A percentile compares a stretch with the other conserved stretches of the same genome.
phyloP scores from a whole-genome alignment of 2,797 vertebrate genomes.

The Centropyge bicolor region DNA sequence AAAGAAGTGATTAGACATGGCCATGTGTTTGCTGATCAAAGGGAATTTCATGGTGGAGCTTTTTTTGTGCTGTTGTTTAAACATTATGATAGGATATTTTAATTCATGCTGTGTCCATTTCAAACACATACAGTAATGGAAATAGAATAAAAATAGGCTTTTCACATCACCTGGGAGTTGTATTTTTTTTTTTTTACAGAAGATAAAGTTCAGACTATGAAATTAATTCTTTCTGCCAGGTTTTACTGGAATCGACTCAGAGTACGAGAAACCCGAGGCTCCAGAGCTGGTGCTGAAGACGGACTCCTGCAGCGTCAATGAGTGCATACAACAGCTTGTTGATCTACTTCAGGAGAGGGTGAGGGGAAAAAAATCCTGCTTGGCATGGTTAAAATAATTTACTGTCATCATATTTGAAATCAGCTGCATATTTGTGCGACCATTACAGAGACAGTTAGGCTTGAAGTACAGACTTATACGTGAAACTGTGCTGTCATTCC shows the following conservation, averaged over 20 bases:
- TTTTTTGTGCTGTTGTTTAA: neutral
- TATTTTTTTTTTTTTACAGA: conserved; percentile 3
- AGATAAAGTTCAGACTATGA: neutral
- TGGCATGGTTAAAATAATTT: neutral
- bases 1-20: neutral
- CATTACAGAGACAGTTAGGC: neutral
- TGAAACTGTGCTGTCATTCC: neutral
- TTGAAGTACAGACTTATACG: conserved; percentile 2
- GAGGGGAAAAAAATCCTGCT: conserved; percentile 54
- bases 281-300: conserved; percentile 98
- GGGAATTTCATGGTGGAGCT: neutral
- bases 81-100: neutral
- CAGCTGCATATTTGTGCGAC: neutral
- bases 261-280: conserved; percentile 97
- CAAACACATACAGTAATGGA: neutral
- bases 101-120: neutral
- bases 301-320: conserved; percentile 95
- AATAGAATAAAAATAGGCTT: neutral
- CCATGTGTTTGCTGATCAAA: neutral
- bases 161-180: neutral
- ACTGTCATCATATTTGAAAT: neutral
- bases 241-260: conserved; percentile 98
- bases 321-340: conserved; percentile 96
- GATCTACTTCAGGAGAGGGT: conserved; percentile 98
- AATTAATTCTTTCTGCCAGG: conserved; percentile 77